Evolutionary conservation across 2,797 vertebrate genomes (phyloP).

Genomic region (Naso thynnoides): DNA sequence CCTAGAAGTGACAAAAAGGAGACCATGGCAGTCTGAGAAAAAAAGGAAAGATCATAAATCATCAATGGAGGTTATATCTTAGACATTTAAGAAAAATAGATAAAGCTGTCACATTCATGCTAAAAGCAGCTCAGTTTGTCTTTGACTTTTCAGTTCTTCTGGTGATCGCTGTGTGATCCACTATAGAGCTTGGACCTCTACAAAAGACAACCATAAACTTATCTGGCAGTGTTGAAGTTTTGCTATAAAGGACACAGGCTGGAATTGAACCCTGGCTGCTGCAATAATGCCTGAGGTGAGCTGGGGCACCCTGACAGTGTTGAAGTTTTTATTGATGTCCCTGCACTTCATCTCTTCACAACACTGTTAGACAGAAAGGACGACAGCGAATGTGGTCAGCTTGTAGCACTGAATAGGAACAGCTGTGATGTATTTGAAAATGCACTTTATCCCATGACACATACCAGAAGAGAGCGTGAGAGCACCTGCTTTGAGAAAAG

Average conservation of each 20-base stretch:
- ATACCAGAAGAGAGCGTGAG: constrained; percentile 61
- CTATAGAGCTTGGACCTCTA: constrained; percentile 25
- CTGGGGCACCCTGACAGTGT: too few relatives aligned
- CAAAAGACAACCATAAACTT: constrained; percentile 16
- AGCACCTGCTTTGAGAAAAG: constrained; percentile 60
- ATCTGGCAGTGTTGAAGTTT: not conserved
- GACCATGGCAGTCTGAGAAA: not conserved
- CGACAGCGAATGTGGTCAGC: constrained; percentile 26
- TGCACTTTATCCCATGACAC: constrained; percentile 54
- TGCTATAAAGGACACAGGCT: not conserved
- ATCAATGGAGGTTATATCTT: constrained; percentile 32
- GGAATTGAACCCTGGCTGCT: too few relatives aligned
- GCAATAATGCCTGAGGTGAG: not conserved
- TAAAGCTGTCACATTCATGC: constrained; percentile 33
- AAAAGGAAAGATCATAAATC: constrained; percentile 21
- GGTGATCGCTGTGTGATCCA: constrained; percentile 39
- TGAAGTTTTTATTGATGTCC: constrained; percentile 9
- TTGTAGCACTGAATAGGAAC: constrained; percentile 22
- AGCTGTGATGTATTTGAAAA: constrained; percentile 50
- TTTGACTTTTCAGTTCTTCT: constrained; percentile 29
- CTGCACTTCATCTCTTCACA: not conserved
- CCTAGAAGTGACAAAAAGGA: constrained; percentile 10
- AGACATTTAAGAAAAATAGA: constrained; percentile 38
- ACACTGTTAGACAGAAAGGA: not conserved
- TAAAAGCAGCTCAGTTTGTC: constrained; percentile 24